Base-by-base conservation (phyloP, 2,797 vertebrate genomes). In the Enteromius treurensis region DNA sequence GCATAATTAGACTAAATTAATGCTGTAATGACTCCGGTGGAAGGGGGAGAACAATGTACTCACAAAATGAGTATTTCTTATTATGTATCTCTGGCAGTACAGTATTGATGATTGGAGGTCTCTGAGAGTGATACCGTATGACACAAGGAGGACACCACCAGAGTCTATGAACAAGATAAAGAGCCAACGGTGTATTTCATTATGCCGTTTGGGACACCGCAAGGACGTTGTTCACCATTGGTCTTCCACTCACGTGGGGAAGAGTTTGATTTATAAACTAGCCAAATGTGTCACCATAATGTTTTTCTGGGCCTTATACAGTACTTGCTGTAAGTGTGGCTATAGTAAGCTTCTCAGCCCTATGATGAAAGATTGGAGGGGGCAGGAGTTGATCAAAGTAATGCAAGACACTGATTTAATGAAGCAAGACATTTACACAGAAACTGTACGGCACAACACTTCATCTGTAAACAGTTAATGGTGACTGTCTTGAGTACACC, bases 151-250 rank as follows among this genome's bases (percentile, higher is more conserved):
- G 83, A 80, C 77, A 82, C 75, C 49, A 79, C 83, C 64, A 79
- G 80, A 75, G 73, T 82, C 83, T 81, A 75, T n/a, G 60, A 88
- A 74, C 60, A 81, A 76, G 79, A 86, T 81, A 81, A 74, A 84
- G 14, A 81, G 79, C 45, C 21, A 45, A 70, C 40, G 19, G 55
- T 82, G 73, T 75, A 84, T 83, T 83, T 83, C n/a, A 67, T 77
- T 83, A 82, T 65, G 62, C 37, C 3, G 0, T 69, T 82, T 77
- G 62, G 49, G 73, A 82, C 81, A 69, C 37, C 1, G 21, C 73
- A 82, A 82, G 81, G 81, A 68, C 81, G 69, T 40, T 82, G 81
- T 74, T 81, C 14, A 49, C 71, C 80, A 62, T 82, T 82, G 45
- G 70, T 75, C 40, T 81, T 82, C 80, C 3, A 1, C 64, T 82